phyloP scores from a whole-genome alignment of 1,140 invertebrate genomes.

The Magallana gigas region DNA sequence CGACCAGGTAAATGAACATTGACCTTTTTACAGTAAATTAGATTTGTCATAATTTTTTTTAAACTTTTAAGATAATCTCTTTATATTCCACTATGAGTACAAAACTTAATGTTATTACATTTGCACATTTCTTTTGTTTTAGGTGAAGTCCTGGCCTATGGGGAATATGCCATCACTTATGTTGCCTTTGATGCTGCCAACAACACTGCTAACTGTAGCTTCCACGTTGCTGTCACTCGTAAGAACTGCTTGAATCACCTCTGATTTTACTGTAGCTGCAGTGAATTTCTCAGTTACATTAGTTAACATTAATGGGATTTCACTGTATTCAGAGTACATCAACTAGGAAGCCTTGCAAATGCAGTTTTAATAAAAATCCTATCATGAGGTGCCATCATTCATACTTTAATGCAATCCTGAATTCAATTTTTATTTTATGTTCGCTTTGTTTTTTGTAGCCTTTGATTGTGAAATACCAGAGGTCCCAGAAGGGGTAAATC shows the following conservation, averaged over 20 bases:
- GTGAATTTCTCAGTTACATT: no score
- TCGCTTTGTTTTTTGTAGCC: constrained; percentile 51
- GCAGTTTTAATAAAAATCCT: no score
- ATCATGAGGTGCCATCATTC: no score
- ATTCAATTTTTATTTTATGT: background rate
- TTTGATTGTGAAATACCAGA: constrained; percentile 63
- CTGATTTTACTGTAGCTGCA: no score
- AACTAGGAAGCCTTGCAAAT: no score
- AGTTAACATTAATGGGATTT: no score
- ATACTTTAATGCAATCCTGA: no score
- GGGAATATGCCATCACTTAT: constrained; percentile 67
- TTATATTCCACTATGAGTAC: no score
- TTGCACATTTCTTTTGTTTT: constrained; percentile 11
- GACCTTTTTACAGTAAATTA: background rate
- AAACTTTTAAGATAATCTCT: no score
- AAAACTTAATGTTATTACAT: no score
- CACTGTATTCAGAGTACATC: no score
- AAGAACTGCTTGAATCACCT: constrained; percentile 48
- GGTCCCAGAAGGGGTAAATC: constrained; percentile 55
- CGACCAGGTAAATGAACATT: constrained; percentile 60
- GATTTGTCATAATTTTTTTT: background rate
- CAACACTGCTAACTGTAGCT: constrained; percentile 67
- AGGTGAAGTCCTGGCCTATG: constrained; percentile 67
- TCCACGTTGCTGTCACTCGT: constrained; percentile 68
- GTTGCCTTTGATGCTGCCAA: constrained; percentile 67